These are phyloP conservation scores for Dendropsophus ebraccatus DNA, from an alignment of 2,113 vertebrate species.

Conservation along the genomic window DNA sequence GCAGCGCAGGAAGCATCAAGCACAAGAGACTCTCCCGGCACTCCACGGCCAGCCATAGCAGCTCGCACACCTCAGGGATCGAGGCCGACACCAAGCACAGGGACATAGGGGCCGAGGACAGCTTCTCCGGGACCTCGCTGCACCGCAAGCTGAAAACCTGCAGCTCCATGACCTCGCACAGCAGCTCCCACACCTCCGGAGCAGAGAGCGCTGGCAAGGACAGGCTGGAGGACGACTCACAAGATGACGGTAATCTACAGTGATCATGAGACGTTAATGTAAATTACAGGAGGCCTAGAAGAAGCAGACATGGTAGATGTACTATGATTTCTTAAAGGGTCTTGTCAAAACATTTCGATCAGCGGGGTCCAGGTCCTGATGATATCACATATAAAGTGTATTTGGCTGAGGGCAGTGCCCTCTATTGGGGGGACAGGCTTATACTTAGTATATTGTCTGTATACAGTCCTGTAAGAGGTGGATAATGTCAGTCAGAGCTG, in stretches of 20 bases:
- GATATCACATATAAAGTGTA: no score
- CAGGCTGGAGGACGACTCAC: slow-evolving; percentile 86
- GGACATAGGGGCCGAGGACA: slow-evolving; percentile 75
- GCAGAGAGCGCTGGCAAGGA: slow-evolving; percentile 94
- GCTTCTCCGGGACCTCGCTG: slow-evolving; percentile 73
- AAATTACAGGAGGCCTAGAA: no score
- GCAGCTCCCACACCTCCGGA: slow-evolving; percentile 94
- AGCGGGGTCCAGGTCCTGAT: no score
- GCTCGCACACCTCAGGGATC: slow-evolving; percentile 95
- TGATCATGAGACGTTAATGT: no score
- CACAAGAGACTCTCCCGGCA: slow-evolving; percentile 89
- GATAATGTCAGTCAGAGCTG: no score
- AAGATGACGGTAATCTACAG: slow-evolving; percentile 81
- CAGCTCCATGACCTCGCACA: slow-evolving; percentile 92
- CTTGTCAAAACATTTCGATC: no score
- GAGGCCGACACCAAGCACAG: slow-evolving; percentile 80
- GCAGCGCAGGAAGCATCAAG: slow-evolving; percentile 84
- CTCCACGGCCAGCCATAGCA: slow-evolving; percentile 91
- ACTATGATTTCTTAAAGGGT: no score
- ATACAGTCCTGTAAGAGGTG: no score
- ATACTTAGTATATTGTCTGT: no score
- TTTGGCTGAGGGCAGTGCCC: no score
- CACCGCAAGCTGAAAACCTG: slow-evolving; percentile 87
- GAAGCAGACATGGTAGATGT: no score
- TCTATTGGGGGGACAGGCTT: no score